A percentile compares a stretch with the other conserved stretches of the same genome.
phyloP scores from a whole-genome alignment of 2,797 vertebrate genomes.

The Pterois miles region DNA sequence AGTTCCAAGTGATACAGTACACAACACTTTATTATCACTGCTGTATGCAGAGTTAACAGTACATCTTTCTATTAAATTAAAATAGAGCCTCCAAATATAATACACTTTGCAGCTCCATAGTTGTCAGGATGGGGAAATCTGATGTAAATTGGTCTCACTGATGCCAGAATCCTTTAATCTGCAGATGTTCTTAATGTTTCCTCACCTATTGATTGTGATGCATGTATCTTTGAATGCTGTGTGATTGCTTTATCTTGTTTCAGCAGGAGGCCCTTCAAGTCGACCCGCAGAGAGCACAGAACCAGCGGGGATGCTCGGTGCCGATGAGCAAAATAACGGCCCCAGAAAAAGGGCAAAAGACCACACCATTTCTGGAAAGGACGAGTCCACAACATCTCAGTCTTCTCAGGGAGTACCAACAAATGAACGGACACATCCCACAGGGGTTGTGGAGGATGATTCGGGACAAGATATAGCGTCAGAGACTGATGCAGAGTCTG shows the following conservation, averaged over 20 bases:
- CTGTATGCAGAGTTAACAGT: neutral
- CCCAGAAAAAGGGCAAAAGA: slow-evolving; percentile 83
- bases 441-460: slow-evolving; percentile 47
- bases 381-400: slow-evolving; percentile 54
- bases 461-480: slow-evolving; percentile 41
- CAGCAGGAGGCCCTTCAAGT: slow-evolving; percentile 76
- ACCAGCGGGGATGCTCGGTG: slow-evolving; percentile 32
- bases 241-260: slow-evolving; percentile 15
- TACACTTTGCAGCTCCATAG: no score
- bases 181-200: neutral
- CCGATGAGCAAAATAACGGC: slow-evolving; percentile 90
- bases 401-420: slow-evolving; percentile 68
- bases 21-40: neutral
- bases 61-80: neutral
- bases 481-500: slow-evolving; percentile 30
- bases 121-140: neutral
- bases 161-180: neutral
- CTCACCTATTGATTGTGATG: neutral
- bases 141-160: neutral
- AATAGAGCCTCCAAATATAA: neutral
- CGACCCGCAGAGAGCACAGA: slow-evolving; percentile 79
- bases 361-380: slow-evolving; percentile 69
- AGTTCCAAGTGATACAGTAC: neutral
- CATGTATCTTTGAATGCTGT: neutral
- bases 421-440: slow-evolving; percentile 70